Evolutionary conservation across 2,113 vertebrate species (phyloP).

Genomic region (Circaetus cinerascens): DNA sequence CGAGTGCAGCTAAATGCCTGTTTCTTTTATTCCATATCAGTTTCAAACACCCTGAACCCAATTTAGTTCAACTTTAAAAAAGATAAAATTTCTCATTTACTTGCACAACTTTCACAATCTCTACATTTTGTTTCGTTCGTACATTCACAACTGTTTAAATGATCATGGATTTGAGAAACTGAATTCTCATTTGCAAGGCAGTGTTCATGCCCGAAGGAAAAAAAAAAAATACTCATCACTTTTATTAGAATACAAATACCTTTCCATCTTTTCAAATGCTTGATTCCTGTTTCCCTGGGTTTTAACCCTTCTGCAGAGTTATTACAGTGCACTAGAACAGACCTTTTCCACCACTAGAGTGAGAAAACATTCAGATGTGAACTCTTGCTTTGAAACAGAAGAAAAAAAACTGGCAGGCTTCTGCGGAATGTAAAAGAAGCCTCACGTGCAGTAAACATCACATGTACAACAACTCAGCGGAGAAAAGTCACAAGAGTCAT

Average conservation of each 20-base stretch:
- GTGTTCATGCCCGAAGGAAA: neutral
- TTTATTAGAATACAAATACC: neutral
- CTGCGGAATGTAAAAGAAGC: neutral
- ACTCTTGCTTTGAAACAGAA: constrained; percentile 5
- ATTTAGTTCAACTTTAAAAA: neutral
- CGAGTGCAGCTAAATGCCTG: neutral
- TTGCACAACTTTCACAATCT: neutral
- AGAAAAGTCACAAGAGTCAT: neutral
- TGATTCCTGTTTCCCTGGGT: neutral
- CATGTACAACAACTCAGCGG: fast-evolving
- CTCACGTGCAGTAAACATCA: neutral
- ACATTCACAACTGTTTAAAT: neutral
- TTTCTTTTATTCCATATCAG: neutral
- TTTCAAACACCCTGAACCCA: neutral
- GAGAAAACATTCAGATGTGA: neutral
- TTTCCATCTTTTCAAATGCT: neutral
- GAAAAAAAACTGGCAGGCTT: neutral
- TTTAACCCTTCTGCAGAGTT: neutral
- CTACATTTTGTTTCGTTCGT: neutral
- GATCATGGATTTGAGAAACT: neutral
- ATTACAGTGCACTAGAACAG: neutral
- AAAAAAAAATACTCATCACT: neutral
- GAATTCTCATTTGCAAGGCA: neutral
- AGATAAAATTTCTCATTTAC: neutral
- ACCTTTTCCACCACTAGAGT: neutral